A percentile compares a stretch with the other conserved stretches of the same genome.
Conservation (phyloP, 2,113 vertebrate genomes). For the Neofelis nebulosa region DNA sequence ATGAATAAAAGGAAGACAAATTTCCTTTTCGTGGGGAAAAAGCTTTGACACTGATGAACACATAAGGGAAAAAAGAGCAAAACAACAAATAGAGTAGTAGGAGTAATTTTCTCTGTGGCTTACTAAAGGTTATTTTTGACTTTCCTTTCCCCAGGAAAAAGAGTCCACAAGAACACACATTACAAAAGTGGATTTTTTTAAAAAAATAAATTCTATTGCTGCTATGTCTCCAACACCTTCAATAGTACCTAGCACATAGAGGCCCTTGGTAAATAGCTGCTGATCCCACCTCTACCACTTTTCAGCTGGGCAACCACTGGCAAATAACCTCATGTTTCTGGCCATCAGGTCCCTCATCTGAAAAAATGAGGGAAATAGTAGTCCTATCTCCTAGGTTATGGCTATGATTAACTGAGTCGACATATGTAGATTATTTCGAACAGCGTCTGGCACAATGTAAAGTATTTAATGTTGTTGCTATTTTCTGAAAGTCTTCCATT, state of each 20-base stretch:
- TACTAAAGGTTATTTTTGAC: not conserved
- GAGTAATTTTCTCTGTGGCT: not conserved
- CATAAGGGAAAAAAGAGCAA: not conserved
- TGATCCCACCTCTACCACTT: not conserved
- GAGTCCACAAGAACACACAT: not conserved
- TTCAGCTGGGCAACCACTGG: not conserved
- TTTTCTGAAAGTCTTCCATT: not conserved
- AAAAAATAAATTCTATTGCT: not conserved
- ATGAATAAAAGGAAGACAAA: slow-evolving; percentile 37
- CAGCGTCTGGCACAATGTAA: not conserved
- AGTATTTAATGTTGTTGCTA: not conserved
- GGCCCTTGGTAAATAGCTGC: not conserved
- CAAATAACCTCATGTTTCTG: not conserved
- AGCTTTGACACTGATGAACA: not conserved
- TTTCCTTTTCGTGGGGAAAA: not conserved
- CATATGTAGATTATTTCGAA: not conserved
- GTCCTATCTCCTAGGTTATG: not conserved
- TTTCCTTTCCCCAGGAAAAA: not conserved
- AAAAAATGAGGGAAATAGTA: not conserved
- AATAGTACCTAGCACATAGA: not conserved
- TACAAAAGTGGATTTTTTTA: not conserved
- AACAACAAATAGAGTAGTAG: not conserved
- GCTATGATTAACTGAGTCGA: not conserved
- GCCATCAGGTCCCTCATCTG: not conserved
- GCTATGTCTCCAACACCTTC: not conserved